phyloP scores from a whole-genome alignment of 2,113 vertebrate species.

The Thunnus thynnus region DNA sequence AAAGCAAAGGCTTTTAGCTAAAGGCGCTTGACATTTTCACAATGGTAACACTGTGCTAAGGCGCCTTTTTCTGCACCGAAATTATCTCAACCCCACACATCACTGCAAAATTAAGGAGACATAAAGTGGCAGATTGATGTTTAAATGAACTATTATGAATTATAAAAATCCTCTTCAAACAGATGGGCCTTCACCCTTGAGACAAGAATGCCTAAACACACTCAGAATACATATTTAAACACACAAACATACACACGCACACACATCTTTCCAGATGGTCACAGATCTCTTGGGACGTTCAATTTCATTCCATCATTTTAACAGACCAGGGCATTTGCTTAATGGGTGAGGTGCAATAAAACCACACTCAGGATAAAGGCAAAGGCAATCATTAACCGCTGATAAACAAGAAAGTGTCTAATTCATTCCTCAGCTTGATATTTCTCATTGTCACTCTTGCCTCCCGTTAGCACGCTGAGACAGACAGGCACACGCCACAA shows the following conservation, averaged over 20 bases:
- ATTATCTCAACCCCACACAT: conserved; percentile 21
- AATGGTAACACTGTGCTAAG: not conserved
- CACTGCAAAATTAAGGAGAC: conserved; percentile 7
- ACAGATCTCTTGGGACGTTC: conserved; percentile 58
- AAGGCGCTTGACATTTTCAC: conserved; percentile 33
- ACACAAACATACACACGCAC: conserved; percentile 30
- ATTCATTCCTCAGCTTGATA: conserved; percentile 31
- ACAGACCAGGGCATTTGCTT: conserved; percentile 60
- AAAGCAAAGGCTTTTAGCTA: not conserved
- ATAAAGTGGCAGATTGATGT: conserved; percentile 35
- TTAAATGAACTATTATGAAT: conserved; percentile 43
- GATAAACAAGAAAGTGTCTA: conserved; percentile 63
- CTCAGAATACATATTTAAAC: conserved; percentile 48
- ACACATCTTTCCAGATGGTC: conserved; percentile 73
- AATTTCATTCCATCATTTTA: conserved; percentile 68
- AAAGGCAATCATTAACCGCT: conserved; percentile 56
- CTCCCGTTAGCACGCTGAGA: conserved; percentile 23
- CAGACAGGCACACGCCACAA: not conserved
- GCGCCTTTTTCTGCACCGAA: conserved; percentile 8
- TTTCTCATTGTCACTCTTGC: conserved; percentile 13
- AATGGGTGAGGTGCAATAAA: conserved; percentile 66
- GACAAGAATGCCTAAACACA: conserved; percentile 52
- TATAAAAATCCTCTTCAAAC: conserved; percentile 46
- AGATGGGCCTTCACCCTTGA: conserved; percentile 69
- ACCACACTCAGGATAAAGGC: conserved; percentile 55